phyloP scores from a whole-genome alignment of 2,113 vertebrate species.

The Epinephelus moara region DNA sequence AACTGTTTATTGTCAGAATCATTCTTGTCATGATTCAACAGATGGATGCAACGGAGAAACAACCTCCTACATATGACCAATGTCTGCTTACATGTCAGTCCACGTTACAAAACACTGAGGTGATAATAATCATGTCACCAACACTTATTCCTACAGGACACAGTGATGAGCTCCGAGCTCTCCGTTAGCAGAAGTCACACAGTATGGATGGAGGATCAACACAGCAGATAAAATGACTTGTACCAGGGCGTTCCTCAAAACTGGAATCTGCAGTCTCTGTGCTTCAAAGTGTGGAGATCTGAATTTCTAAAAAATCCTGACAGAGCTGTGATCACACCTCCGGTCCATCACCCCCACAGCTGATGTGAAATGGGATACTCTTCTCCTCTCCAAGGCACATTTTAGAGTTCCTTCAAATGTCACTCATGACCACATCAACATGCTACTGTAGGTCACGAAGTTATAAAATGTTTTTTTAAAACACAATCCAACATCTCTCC shows the following conservation, averaged over 20 bases:
- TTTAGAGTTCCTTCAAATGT: constrained; percentile 47
- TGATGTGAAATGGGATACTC: constrained; percentile 11
- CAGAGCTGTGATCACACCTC: constrained; percentile 4
- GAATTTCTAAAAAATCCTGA: constrained; percentile 21
- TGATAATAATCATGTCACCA: constrained; percentile 41
- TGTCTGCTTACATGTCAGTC: constrained; percentile 34
- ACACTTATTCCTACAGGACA: constrained; percentile 11
- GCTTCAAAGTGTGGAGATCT: constrained; percentile 62
- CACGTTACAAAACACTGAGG: constrained; percentile 61
- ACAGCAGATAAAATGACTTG: constrained; percentile 5
- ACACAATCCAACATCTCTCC: neutral
- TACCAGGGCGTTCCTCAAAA: constrained; percentile 18
- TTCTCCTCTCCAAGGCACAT: constrained; percentile 78
- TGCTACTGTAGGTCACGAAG: constrained; percentile 34
- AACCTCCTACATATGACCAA: constrained; percentile 35
- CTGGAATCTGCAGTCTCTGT: constrained; percentile 40
- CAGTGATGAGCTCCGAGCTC: constrained; percentile 3
- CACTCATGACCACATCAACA: constrained; percentile 16
- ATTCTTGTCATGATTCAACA: constrained; percentile 45
- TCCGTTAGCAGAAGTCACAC: neutral
- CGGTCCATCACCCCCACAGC: neutral
- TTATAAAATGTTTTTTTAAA: neutral
- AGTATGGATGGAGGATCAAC: constrained; percentile 13
- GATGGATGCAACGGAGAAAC: constrained; percentile 41
- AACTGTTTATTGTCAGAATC: constrained; percentile 65